phyloP scores from a whole-genome alignment of 2,888 invertebrate genomes.

The Podotricha telesiphe region DNA sequence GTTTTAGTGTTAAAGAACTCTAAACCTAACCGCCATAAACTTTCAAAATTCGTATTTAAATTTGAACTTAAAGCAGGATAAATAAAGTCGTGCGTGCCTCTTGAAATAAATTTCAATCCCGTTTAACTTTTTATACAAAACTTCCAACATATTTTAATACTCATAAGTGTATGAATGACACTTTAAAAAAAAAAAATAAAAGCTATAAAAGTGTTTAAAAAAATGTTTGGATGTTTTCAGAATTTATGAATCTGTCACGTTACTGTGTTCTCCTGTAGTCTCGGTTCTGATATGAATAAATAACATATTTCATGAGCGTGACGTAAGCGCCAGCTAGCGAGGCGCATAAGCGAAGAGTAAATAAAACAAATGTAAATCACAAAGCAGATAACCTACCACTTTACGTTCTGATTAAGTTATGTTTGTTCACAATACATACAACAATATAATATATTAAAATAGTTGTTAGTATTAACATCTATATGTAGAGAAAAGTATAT shows the following conservation, averaged over 20 bases:
- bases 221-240: constrained; percentile 11
- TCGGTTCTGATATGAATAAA: constrained; percentile 10
- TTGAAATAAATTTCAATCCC: neutral
- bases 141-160: neutral
- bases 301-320: constrained; percentile 15
- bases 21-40: neutral
- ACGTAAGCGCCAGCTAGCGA: neutral
- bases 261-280: constrained; percentile 9
- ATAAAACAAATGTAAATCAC: constrained; percentile 26
- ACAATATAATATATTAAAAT: neutral
- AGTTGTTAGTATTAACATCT: neutral
- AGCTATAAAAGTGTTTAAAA: constrained; percentile 1
- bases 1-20: too few species aligned
- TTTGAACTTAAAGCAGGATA: too few species aligned
- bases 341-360: constrained; percentile 7
- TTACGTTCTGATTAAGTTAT: constrained; percentile 4
- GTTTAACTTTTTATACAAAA: neutral
- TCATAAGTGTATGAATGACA: neutral
- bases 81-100: too few species aligned
- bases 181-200: constrained; percentile 5
- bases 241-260: constrained; percentile 20
- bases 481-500: too few species aligned
- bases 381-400: constrained; percentile 26
- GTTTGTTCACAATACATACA: neutral
- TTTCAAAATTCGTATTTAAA: too few species aligned